Base-by-base conservation (phyloP, 2,113 vertebrate species). In the Lichenostomus cassidix region DNA sequence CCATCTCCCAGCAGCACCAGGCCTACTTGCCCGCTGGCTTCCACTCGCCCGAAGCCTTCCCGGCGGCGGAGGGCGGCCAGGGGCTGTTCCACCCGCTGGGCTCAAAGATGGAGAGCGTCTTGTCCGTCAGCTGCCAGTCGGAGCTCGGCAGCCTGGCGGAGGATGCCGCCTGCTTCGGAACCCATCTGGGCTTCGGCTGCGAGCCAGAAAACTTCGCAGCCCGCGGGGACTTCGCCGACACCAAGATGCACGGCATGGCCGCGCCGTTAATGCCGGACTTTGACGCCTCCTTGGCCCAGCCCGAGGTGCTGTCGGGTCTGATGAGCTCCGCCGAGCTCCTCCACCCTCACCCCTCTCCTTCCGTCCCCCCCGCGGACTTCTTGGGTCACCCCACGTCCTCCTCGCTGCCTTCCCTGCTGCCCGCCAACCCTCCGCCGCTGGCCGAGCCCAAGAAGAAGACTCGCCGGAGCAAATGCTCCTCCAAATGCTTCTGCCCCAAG, bases 401-500 rank as follows among this genome's bases (percentile, higher is more conserved):
- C 3, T 89, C 98, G 96, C 96, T 98, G 93, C 89, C 97, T 95
- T 35, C 97, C 93, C 23, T 99, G 97, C 92, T 98, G 92, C 83
- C 98, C 94, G 12, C 95, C 98, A 74, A 96, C 96, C 84, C 98
- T 75, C 74, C 98, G 33, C 11, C 98, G 94, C 76, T 90, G 55
- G 53, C 97, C 71, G 98, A 99, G 78, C 98, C 98, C 25, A 96
- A 98, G 56, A 98, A 98, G 81, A 98, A 98, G 58, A 95, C 98
- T 4, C 97, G 99, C 5, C 96, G 98, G 7, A 97, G 98, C 76
- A 99, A 99, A 80, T 98, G 98, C 92, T 97, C 98, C 37, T 97
- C 98, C 6, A 98, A 98, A 79, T 98, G 99, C 58, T 98, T 98
- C 95, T 99, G 99, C 75, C 98, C 99, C 2, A 98, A 98, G 41